Evolutionary conservation across 1,140 invertebrate species (phyloP).

Genomic region (Berghia stephanieae): DNA sequence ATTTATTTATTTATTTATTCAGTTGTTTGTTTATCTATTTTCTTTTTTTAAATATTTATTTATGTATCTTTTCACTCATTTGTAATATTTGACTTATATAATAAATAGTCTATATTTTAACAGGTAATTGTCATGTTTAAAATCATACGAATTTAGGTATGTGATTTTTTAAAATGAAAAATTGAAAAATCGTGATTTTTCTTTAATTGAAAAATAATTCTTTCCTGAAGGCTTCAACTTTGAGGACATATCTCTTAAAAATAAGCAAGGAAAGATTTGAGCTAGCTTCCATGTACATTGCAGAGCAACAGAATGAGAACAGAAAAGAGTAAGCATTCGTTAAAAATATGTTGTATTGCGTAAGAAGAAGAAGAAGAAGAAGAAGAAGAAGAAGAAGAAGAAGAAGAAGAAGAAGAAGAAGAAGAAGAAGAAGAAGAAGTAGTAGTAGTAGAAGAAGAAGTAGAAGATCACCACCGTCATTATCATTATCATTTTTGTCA

Average conservation of each 20-base stretch:
- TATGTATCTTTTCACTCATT: too few relatives aligned
- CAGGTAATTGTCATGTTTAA: too few relatives aligned
- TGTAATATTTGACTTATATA: too few relatives aligned
- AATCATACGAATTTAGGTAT: too few relatives aligned
- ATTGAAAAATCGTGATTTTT: too few relatives aligned
- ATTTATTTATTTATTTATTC: too few relatives aligned
- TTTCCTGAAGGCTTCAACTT: conserved; percentile 46
- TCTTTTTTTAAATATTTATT: too few relatives aligned
- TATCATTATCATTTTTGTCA: too few relatives aligned
- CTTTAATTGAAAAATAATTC: too few relatives aligned
- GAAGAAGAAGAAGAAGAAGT: background rate
- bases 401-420: conserved; percentile 10
- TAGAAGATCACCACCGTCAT: conserved; percentile 34
- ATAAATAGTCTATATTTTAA: too few relatives aligned
- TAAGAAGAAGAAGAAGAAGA: conserved; percentile 34
- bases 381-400: conserved; percentile 33
- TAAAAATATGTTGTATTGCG: conserved; percentile 31
- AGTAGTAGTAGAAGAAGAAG: background rate
- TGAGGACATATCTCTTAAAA: conserved; percentile 51
- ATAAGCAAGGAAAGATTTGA: conserved; percentile 51
- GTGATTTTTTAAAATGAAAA: too few relatives aligned
- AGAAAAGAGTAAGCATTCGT: conserved; percentile 36
- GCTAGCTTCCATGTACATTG: conserved; percentile 45
- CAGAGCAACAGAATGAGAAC: conserved; percentile 38
- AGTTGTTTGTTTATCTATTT: too few relatives aligned